Base-by-base conservation (phyloP, 2,113 vertebrate species). In the Macquaria australasica region DNA sequence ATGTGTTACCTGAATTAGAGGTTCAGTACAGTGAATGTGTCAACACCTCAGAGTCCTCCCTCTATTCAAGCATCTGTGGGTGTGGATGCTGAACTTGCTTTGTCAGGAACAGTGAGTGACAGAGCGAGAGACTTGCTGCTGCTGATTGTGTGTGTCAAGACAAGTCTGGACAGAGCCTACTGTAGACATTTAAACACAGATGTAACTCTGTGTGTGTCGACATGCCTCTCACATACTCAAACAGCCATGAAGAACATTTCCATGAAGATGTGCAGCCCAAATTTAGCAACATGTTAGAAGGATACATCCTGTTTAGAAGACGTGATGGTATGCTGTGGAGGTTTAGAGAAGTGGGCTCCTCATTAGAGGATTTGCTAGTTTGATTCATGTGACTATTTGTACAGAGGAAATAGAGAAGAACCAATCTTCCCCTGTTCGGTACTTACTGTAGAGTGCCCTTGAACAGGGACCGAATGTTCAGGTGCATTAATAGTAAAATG, bases 61-160 rank as follows among this genome's bases (percentile, higher is more conserved):
- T 90, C 59, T 85, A 69, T 84, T 90, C 58, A 84, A n/a, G 41
- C 3, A 2, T 21, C 50, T 10, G n/a, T 71, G 84, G 84, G 90
- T 85, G 90, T 90, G 92, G 83, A 81, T 37, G 28, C 41, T 71
- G 16, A 91, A 88, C 83, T 76, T 87, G 81, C 67, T 83, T 72
- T 71, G 67, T n/a, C 6, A 79, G 48, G 31, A 90, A 91, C 78
- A 41, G 28, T 20, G 66, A 77, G 50, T 73, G 79, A 82, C 55
- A 67, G 28, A 75, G 41, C 11, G 1, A 88, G 74, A 82, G 55
- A 78, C 73, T 31, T 31, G 28, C 66, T 58, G 11, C 45, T 59
- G 48, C 71, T 82, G 64, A 85, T 77, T 82, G 12, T 73, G 64
- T 88, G 79, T 79, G 70, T 77, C 58, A 48, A 77, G 81, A 86